Percentiles rank a stretch among this genome's conserved stretches.
phyloP scores from a whole-genome alignment of 2,797 vertebrate genomes.

The Squalus acanthias region DNA sequence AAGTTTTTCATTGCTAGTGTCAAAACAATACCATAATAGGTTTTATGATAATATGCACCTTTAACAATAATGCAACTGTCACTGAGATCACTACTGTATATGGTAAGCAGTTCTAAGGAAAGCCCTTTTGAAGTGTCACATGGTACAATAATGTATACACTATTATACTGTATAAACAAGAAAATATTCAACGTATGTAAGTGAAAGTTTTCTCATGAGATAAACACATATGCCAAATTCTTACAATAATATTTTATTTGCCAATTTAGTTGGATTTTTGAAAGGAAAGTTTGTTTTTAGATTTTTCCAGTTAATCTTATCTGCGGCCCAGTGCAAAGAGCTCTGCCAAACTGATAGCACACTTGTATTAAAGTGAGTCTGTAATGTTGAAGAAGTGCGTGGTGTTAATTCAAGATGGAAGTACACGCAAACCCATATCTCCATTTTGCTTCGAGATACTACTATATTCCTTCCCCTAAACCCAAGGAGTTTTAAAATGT shows the following conservation, averaged over 20 bases:
- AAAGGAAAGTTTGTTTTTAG: not conserved
- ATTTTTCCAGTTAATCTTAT: not conserved
- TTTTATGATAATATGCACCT: constrained; percentile 1
- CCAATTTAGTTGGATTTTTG: not conserved
- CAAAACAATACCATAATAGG: constrained; percentile 37
- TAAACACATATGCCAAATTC: not conserved
- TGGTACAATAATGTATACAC: not conserved
- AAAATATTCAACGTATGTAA: not conserved
- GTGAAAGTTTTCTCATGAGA: not conserved
- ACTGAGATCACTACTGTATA: constrained; percentile 23
- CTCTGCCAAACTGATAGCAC: not conserved
- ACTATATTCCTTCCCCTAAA: not conserved
- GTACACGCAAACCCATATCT: not conserved
- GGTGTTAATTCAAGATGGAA: not conserved
- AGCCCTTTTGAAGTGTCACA: not conserved
- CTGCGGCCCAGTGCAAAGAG: not conserved
- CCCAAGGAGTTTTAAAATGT: not conserved
- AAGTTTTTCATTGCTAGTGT: constrained; percentile 21
- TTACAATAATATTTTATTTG: not conserved
- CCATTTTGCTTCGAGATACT: no score
- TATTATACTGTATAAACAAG: not conserved
- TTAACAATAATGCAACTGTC: constrained; percentile 27
- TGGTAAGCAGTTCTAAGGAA: constrained; percentile 26
- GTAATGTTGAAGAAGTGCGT: not conserved
- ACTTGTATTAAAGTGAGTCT: not conserved